Conservation (phyloP, 2,888 invertebrate species). For the Chamaedrilus cognettii region DNA sequence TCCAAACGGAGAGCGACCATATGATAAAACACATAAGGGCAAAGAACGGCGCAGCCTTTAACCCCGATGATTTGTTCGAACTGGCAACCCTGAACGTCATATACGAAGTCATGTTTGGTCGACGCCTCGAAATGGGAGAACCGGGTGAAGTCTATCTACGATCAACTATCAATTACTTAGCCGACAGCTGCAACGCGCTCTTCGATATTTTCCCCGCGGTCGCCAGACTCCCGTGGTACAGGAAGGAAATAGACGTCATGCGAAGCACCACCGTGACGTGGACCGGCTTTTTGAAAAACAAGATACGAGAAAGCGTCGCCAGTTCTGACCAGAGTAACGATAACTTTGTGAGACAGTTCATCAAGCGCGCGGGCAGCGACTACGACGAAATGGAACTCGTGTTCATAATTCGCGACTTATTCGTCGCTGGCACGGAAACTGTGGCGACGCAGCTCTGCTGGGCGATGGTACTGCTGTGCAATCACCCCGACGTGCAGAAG, state of each 20-base stretch:
- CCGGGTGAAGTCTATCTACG: background rate
- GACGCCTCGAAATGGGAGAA: background rate
- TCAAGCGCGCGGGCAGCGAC: background rate
- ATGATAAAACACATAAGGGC: background rate
- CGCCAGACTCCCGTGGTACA: slow-evolving; percentile 4
- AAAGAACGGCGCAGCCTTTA: slow-evolving; percentile 9
- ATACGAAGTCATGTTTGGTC: slow-evolving; percentile 6
- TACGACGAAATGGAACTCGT: background rate
- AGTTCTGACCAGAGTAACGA: background rate
- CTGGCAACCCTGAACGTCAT: slow-evolving; percentile 7
- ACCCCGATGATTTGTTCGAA: background rate
- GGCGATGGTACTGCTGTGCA: slow-evolving; percentile 5
- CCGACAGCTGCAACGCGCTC: background rate
- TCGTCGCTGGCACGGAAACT: slow-evolving; percentile 18
- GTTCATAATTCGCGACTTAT: slow-evolving; percentile 1
- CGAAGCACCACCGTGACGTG: background rate
- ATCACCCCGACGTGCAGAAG: slow-evolving; percentile 13
- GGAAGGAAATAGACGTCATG: background rate
- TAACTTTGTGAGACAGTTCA: background rate
- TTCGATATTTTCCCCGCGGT: slow-evolving; percentile 10
- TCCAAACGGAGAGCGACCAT: slow-evolving; percentile 2
- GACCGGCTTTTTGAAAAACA: background rate
- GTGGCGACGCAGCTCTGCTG: slow-evolving; percentile 2
- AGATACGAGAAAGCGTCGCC: background rate
- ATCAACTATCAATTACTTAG: background rate